phyloP scores from a whole-genome alignment of 64 coral and sea anemone genomes.

The Porites australiensis region DNA sequence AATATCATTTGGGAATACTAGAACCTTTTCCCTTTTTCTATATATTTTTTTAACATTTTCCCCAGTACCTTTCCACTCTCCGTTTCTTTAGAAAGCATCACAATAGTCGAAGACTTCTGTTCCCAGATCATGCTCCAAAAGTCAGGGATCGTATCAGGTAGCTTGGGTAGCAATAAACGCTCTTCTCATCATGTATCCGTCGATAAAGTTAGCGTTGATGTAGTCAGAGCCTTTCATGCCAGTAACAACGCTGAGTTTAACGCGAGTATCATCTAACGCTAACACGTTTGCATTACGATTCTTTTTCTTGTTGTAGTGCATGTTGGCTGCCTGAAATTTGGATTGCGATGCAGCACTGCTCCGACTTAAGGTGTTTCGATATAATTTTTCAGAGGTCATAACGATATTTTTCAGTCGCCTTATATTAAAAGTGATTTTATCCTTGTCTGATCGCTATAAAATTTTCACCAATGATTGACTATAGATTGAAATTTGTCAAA shows the following conservation, averaged over 20 bases:
- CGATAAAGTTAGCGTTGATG: slow-evolving; percentile 88
- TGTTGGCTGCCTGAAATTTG: slow-evolving; percentile 71
- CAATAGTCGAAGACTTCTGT: slow-evolving; percentile 76
- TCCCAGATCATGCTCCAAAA: slow-evolving; percentile 98
- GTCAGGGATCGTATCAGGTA: slow-evolving; percentile 87
- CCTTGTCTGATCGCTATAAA: no score
- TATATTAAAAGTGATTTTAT: no score
- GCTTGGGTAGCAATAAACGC: slow-evolving; percentile 95
- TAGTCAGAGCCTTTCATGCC: slow-evolving; percentile 86
- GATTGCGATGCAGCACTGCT: slow-evolving; percentile 35
- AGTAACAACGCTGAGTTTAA: slow-evolving; percentile 54
- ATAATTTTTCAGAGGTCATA: no score
- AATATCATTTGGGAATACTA: no score
- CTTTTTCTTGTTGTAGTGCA: slow-evolving; percentile 82
- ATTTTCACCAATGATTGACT: no score
- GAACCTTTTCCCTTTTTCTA: no score
- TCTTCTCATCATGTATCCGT: slow-evolving; percentile 87
- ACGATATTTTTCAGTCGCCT: no score
- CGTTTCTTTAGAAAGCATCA: slow-evolving; percentile 88
- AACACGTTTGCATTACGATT: slow-evolving; percentile 92
- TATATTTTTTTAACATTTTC: no score
- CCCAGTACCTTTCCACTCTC: slow-evolving; percentile 78
- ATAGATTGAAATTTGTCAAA: no score
- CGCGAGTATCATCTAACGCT: slow-evolving; percentile 80
- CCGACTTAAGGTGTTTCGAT: slow-evolving; percentile 48